Conservation (phyloP, 2,113 vertebrate genomes). For the Macrotus californicus region DNA sequence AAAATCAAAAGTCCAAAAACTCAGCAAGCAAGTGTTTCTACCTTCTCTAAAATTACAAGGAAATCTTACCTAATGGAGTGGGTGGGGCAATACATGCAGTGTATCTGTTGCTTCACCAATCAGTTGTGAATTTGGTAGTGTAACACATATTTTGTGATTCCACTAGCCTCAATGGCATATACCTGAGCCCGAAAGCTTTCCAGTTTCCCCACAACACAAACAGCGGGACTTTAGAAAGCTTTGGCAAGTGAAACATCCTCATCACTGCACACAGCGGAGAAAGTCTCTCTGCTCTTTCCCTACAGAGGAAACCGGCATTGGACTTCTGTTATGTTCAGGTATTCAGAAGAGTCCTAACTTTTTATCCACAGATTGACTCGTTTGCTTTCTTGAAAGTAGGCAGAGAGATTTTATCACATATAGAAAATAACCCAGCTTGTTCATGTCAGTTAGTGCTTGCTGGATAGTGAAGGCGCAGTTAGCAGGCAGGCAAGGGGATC, state of each 20-base stretch:
- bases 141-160: neutral
- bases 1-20: neutral
- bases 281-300: neutral
- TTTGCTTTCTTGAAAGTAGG: neutral
- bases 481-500: fast-evolving
- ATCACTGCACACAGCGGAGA: neutral
- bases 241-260: neutral
- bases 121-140: neutral
- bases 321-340: neutral
- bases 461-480: neutral
- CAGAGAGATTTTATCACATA: neutral
- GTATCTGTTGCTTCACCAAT: neutral
- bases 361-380: neutral
- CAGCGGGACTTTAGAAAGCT: neutral
- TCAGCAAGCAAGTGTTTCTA: neutral
- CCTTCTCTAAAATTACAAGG: neutral
- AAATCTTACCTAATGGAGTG: neutral
- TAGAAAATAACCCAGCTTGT: neutral
- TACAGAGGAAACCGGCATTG: neutral
- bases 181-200: neutral
- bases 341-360: neutral
- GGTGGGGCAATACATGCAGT: neutral
- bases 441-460: neutral
- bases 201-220: neutral
- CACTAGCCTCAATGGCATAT: neutral